Percentiles rank a stretch among this genome's conserved stretches.
phyloP scores from a whole-genome alignment of 64 coral and sea anemone genomes.

The Montipora cactus region DNA sequence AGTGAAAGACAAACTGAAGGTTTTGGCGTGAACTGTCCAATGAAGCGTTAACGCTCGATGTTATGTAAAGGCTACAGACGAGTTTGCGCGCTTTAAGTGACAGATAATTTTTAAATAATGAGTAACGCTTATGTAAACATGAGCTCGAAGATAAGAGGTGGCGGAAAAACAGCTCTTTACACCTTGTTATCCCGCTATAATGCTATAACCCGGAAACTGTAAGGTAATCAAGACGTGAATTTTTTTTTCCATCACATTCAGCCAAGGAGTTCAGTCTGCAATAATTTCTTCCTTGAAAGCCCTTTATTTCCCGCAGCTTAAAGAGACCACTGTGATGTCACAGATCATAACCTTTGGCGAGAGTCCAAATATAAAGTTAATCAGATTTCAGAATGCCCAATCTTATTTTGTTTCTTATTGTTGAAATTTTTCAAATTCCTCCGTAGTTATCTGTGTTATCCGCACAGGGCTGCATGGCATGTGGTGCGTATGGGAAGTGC shows the following conservation, averaged over 20 bases:
- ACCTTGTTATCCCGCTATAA: too few species aligned
- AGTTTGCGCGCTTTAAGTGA: neutral
- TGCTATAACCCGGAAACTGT: too few species aligned
- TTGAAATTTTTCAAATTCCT: constrained; percentile 35
- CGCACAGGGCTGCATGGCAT: too few species aligned
- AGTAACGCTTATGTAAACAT: neutral
- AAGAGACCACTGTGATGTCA: neutral
- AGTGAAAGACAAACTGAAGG: neutral
- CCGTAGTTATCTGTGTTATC: neutral
- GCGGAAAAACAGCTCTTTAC: too few species aligned
- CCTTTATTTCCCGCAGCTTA: neutral
- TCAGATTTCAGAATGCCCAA: constrained; percentile 13
- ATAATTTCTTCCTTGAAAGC: neutral
- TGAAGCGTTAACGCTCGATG: neutral
- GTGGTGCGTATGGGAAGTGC: too few species aligned
- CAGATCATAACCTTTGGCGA: neutral
- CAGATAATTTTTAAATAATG: neutral
- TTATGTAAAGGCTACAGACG: neutral
- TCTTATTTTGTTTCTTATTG: neutral
- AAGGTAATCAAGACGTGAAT: too few species aligned
- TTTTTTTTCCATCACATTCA: neutral
- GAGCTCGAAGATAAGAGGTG: too few species aligned
- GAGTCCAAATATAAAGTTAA: neutral
- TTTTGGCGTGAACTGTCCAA: neutral
- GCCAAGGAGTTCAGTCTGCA: neutral